These are phyloP conservation scores for Sinodicranocentrus sp. DNA, from an alignment of 2,888 invertebrate genomes.

Conservation along the genomic window DNA sequence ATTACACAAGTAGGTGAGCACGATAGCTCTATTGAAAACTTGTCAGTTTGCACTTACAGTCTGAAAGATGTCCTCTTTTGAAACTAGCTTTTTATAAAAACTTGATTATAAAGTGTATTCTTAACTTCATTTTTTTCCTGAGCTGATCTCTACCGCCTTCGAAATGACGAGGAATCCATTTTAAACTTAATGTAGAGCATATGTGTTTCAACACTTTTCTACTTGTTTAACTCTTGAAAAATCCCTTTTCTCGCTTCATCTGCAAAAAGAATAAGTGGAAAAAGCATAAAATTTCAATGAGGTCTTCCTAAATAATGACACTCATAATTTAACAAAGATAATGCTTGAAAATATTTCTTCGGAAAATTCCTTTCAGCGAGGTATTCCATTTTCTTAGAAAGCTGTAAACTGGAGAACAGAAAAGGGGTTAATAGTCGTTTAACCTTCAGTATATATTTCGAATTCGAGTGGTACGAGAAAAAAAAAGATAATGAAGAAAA, in stretches of 20 bases:
- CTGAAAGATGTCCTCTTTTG: too few relatives aligned
- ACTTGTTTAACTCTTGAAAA: not conserved
- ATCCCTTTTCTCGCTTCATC: not conserved
- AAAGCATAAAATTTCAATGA: not conserved
- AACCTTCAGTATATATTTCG: constrained; percentile 6
- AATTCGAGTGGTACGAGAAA: not conserved
- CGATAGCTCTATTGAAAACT: too few relatives aligned
- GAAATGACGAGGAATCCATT: too few relatives aligned
- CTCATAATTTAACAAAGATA: constrained; percentile 59
- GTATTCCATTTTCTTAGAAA: constrained; percentile 5
- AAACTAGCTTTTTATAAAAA: too few relatives aligned
- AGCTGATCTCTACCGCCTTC: too few relatives aligned
- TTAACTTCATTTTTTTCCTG: too few relatives aligned
- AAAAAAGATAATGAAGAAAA: constrained; percentile 9
- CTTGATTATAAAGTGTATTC: too few relatives aligned
- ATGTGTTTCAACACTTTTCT: constrained; percentile 17
- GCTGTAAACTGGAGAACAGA: not conserved
- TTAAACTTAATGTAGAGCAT: too few relatives aligned
- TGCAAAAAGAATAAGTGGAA: not conserved
- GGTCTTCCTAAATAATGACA: constrained; percentile 47
- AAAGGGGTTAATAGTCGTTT: constrained; percentile 10
- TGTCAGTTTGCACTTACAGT: too few relatives aligned
- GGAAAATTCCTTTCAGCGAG: constrained; percentile 1
- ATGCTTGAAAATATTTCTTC: constrained; percentile 33
- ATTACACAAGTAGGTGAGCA: too few relatives aligned